Conservation (phyloP, 2,888 invertebrate genomes). For the Brenthis ino region DNA sequence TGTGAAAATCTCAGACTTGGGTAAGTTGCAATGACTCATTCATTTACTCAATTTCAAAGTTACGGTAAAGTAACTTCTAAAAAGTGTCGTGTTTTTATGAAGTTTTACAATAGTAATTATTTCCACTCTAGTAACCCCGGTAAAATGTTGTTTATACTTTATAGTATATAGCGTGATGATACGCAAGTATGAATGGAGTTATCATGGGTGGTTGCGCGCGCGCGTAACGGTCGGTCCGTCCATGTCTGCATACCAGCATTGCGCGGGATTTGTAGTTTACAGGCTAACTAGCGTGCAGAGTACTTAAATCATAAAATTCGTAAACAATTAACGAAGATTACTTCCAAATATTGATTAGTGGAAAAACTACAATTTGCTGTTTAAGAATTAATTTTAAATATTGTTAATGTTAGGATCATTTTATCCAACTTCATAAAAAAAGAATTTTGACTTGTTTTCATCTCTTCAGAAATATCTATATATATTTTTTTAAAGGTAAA, state of each 20-base stretch:
- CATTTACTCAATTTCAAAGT: no score
- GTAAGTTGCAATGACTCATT: no score
- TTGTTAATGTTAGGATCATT: no score
- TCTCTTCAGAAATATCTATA: no score
- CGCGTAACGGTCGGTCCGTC: conserved; percentile 45
- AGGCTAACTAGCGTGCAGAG: conserved; percentile 44
- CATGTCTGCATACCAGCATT: conserved; percentile 40
- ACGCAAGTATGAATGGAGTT: conserved; percentile 48
- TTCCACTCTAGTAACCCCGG: conserved; percentile 37
- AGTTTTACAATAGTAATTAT: conserved; percentile 28
- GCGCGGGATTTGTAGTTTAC: conserved; percentile 41
- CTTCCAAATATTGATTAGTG: background rate
- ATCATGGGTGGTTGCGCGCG: conserved; percentile 46
- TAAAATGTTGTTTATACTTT: conserved; percentile 31
- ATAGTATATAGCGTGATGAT: conserved; percentile 32
- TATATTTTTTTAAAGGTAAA: no score
- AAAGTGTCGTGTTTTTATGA: conserved; percentile 13
- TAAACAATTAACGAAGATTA: background rate
- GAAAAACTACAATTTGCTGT: no score
- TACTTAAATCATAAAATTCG: conserved; percentile 5
- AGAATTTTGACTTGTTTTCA: no score
- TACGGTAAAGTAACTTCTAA: no score
- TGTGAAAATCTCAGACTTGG: no score
- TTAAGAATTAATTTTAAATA: no score
- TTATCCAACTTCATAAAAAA: no score